Conservation (phyloP, 2,113 vertebrate genomes). For the Lethenteron camtschaticum region DNA sequence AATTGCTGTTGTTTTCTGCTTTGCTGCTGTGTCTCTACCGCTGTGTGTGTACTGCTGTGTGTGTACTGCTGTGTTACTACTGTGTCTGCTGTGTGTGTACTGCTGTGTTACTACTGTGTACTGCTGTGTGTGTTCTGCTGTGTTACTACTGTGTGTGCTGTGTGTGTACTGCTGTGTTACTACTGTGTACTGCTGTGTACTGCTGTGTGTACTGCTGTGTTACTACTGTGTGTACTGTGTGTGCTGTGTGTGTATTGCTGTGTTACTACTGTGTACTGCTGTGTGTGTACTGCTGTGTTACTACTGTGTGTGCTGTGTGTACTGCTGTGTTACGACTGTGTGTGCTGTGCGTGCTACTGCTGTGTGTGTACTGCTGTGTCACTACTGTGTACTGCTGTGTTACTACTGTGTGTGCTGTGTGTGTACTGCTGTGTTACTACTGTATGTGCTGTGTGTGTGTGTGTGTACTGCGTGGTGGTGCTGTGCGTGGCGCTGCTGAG, state of each 20-base stretch:
- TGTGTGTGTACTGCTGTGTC: no score
- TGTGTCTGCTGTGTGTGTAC: no score
- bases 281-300: conserved; percentile 6
- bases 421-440: no score
- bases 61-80: no score
- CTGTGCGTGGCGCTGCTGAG: no score
- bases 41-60: no score
- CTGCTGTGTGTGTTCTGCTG: no score
- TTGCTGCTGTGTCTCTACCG: no score
- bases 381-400: no score
- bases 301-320: not conserved
- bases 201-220: not conserved
- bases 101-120: no score
- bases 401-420: no score
- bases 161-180: conserved; percentile 5
- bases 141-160: not conserved
- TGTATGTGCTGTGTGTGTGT: not conserved
- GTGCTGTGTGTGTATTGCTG: conserved; percentile 5
- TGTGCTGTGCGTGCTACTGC: not conserved
- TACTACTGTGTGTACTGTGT: not conserved
- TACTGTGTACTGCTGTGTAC: not conserved
- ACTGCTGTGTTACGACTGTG: not conserved
- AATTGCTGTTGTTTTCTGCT: no score
- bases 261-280: not conserved
- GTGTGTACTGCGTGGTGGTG: not conserved